Conservation (phyloP, 2,888 invertebrate species). For the Cantharis rustica region DNA sequence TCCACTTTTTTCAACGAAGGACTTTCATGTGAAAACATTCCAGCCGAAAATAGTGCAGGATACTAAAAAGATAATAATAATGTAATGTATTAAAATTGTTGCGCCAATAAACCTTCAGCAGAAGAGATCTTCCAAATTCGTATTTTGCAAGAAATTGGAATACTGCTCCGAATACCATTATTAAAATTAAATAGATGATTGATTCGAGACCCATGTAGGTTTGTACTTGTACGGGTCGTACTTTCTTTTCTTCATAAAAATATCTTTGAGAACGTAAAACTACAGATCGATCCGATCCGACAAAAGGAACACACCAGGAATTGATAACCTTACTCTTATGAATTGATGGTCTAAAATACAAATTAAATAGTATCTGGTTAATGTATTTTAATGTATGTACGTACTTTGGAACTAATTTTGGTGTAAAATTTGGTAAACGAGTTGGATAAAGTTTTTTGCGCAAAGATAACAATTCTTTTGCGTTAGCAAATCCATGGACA, state of each 20-base stretch:
- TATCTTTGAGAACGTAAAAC: constrained; percentile 80
- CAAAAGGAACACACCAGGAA: constrained; percentile 67
- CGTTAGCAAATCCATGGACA: constrained; percentile 74
- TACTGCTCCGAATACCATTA: constrained; percentile 63
- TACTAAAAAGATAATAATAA: constrained; percentile 31
- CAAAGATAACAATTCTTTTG: constrained; percentile 66
- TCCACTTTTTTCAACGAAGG: constrained; percentile 67
- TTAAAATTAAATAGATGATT: constrained; percentile 58
- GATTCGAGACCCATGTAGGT: constrained; percentile 66
- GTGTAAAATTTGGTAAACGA: constrained; percentile 66
- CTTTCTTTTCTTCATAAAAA: constrained; percentile 68
- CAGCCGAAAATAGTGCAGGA: constrained; percentile 68
- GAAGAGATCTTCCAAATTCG: constrained; percentile 64
- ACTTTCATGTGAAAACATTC: constrained; percentile 69
- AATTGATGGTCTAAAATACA: constrained; percentile 20
- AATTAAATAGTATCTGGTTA: too few relatives aligned
- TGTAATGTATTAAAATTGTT: neutral
- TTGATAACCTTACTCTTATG: constrained; percentile 34
- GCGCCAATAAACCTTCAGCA: constrained; percentile 59
- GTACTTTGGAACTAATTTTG: constrained; percentile 64
- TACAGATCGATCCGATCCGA: constrained; percentile 82
- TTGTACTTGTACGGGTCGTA: constrained; percentile 78
- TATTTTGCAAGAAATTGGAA: constrained; percentile 66
- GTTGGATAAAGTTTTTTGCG: constrained; percentile 71
- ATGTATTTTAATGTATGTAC: constrained; percentile 1